Evolutionary conservation across 2,797 vertebrate species (phyloP).

Genomic region (Phyllotis vaccarum): DNA sequence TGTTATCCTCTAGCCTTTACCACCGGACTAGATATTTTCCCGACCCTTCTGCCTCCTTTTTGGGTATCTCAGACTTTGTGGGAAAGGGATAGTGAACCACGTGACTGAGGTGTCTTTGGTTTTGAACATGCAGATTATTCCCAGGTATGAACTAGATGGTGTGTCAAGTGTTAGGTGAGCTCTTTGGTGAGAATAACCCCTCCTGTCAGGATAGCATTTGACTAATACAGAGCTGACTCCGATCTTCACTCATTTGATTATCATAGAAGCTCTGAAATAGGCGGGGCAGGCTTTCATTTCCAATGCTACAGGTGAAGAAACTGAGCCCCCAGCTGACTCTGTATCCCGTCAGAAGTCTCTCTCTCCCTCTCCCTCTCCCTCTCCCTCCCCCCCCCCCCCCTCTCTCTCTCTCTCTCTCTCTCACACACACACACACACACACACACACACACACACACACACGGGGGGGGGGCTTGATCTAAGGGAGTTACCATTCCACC

Average conservation of each 20-base stretch:
- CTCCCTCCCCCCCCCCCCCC: too few relatives aligned
- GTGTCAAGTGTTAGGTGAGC: constrained; percentile 22
- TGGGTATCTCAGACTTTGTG: neutral
- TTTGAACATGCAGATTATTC: constrained; percentile 43
- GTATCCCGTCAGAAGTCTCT: neutral
- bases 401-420: too few relatives aligned
- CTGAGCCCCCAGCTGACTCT: neutral
- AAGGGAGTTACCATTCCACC: neutral
- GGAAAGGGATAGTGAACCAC: neutral
- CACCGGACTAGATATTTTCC: neutral
- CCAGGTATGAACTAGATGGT: constrained; percentile 15
- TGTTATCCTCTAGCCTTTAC: neutral
- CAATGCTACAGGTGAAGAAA: constrained; percentile 21
- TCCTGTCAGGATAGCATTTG: constrained; percentile 5
- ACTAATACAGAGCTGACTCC: neutral
- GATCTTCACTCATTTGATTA: neutral
- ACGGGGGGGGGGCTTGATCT: neutral
- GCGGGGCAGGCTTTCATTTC: neutral
- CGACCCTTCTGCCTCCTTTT: neutral
- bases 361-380: too few relatives aligned
- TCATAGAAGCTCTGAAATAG: neutral
- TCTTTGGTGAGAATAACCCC: constrained; percentile 47
- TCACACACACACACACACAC: neutral
- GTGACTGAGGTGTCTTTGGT: neutral
- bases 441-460: neutral